Base-by-base conservation (phyloP, 1,140 invertebrate species). In the Saxidomus purpurata region DNA sequence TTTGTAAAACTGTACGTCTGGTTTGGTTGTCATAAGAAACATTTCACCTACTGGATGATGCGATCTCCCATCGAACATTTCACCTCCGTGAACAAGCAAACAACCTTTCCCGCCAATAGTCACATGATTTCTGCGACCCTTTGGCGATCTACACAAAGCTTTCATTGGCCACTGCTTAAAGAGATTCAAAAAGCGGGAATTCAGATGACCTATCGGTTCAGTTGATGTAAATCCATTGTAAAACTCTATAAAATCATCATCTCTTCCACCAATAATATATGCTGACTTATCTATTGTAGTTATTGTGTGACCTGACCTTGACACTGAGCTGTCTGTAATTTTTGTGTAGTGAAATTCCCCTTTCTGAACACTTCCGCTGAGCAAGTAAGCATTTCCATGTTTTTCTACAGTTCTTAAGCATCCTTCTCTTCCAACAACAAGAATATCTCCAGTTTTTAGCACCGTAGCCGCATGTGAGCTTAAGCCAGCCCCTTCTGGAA, bases 351-450 rank as follows among this genome's bases (percentile, higher is more conserved):
- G 88, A 85, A 94, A 95, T 43, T 77, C 38, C 8, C 91, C 81
- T 36, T 87, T 90, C 38, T 89, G 63, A 34, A 93, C 77, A 59
- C 79, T 92, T 2, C 94, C 92, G 17, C 47, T 61, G 38, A 96
- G 80, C 13, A 95, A 52, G 82, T 92, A 95, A n/a, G 90, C 92
- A 87, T 94, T 94, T 38, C 94, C 95, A 89, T 93, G 92, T 91
- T 88, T 76, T 94, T 89, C 89, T 95, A 94, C 25, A 90, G 83
- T 94, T 8, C 94, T 90, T 49, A 94, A 80, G 69, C 94, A 94
- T 55, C 95, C 95, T 69, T 96, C 95, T 67, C 95, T 74, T 15
- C 95, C 95, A 80, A 95, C 80, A 15, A 96, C 90, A n/a, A 95
- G 49, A 43, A 96, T 94, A 40, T 93, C 82, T 4, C 92, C 93